Percentiles rank a stretch among this genome's conserved stretches.
Evolutionary conservation across 2,888 invertebrate genomes (phyloP).

Genomic region (Drosophila parthenogenetica): DNA sequence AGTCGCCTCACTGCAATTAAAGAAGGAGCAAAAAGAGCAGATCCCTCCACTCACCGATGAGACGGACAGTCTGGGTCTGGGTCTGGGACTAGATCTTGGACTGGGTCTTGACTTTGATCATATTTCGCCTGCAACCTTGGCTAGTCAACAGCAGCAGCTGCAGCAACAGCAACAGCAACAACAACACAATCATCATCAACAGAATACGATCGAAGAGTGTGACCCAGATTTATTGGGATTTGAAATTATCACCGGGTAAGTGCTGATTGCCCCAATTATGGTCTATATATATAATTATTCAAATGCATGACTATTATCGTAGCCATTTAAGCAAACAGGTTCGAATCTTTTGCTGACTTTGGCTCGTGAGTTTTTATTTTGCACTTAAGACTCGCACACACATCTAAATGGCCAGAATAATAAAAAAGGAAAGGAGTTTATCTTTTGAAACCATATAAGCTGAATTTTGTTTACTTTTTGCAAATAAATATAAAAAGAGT

Average conservation of each 20-base stretch:
- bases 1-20: slow-evolving; percentile 37
- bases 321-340: slow-evolving; percentile 2
- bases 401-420: background rate
- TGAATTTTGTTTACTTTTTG: background rate
- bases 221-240: slow-evolving; percentile 96
- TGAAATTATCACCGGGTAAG: slow-evolving; percentile 94
- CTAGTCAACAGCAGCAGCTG: slow-evolving; percentile 54
- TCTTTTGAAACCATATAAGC: background rate
- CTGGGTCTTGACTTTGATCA: slow-evolving; percentile 34
- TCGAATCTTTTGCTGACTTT: background rate
- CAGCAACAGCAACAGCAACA: background rate
- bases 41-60: background rate
- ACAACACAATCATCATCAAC: slow-evolving; percentile 41
- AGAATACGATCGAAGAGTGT: slow-evolving; percentile 88
- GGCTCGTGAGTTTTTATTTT: slow-evolving; percentile 1
- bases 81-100: slow-evolving; percentile 9
- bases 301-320: slow-evolving; percentile 9
- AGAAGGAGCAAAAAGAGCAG: slow-evolving; percentile 29
- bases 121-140: slow-evolving; percentile 37
- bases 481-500: no score
- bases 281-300: slow-evolving; percentile 1
- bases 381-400: background rate
- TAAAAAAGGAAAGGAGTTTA: background rate
- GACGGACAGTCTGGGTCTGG: slow-evolving; percentile 1
- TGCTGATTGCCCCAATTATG: slow-evolving; percentile 32